Percentiles rank a stretch among this genome's conserved stretches.
phyloP scores from a whole-genome alignment of 2,797 vertebrate genomes.

The Denticeps clupeoides region DNA sequence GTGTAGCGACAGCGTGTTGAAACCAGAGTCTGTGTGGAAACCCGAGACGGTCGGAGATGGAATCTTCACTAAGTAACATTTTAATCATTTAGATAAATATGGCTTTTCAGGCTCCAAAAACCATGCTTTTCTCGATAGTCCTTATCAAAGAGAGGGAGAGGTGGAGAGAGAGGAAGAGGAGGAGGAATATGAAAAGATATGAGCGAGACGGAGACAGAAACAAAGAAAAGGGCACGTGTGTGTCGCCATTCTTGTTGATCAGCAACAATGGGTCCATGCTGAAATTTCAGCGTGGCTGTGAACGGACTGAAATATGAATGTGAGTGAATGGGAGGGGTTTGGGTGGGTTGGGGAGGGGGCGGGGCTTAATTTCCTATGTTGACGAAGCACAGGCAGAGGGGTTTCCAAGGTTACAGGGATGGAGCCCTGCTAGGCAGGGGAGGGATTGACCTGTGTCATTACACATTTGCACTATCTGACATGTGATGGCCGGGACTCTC shows the following conservation, averaged over 20 bases:
- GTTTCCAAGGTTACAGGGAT: conserved; percentile 18
- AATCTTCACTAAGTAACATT: conserved; percentile 13
- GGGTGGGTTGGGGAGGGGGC: too few relatives aligned
- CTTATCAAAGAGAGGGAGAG: not conserved
- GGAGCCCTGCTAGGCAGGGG: conserved; percentile 17
- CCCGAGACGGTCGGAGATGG: not conserved
- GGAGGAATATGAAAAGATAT: too few relatives aligned
- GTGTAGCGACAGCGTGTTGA: conserved; percentile 1
- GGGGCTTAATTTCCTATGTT: too few relatives aligned
- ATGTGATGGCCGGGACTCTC: conserved; percentile 16
- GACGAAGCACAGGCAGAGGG: conserved; percentile 5
- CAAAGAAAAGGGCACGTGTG: not conserved
- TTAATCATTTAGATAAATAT: conserved; percentile 9
- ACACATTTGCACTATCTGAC: conserved; percentile 18
- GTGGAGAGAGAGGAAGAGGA: not conserved
- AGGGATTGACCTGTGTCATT: conserved; percentile 29
- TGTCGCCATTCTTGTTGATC: not conserved
- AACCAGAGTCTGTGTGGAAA: not conserved
- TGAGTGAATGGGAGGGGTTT: not conserved
- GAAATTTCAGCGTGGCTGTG: not conserved
- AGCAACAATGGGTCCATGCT: not conserved
- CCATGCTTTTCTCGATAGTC: not conserved
- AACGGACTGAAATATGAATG: not conserved
- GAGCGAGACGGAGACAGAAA: not conserved
- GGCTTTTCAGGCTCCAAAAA: not conserved